Evolutionary conservation across 2,113 vertebrate species (phyloP).

Genomic region (Drymodes brunneopygia): DNA sequence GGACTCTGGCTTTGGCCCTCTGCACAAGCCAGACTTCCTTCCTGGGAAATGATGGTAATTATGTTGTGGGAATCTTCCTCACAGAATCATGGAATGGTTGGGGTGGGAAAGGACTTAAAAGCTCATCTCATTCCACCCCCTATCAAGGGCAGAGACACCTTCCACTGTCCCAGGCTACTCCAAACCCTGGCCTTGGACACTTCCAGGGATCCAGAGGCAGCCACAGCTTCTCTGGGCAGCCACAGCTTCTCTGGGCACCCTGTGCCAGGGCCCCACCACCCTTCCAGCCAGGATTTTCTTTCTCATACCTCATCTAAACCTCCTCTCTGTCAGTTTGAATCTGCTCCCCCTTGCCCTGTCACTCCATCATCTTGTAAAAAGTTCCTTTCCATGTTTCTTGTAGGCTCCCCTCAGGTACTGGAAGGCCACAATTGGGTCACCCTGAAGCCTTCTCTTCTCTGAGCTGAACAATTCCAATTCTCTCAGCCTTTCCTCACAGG

Average conservation of each 20-base stretch:
- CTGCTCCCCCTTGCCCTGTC: not conserved
- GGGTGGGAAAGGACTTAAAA: not conserved
- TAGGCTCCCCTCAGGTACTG: not conserved
- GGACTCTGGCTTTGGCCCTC: not conserved
- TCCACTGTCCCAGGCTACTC: not conserved
- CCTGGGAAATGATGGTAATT: not conserved
- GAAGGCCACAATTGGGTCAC: not conserved
- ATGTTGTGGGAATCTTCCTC: not conserved
- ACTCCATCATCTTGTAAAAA: not conserved
- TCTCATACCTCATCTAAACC: not conserved
- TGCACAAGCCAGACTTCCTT: not conserved
- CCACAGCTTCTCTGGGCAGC: not conserved
- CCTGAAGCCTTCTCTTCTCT: not conserved
- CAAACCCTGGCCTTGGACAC: not conserved
- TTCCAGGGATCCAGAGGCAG: not conserved
- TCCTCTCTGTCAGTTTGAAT: not conserved
- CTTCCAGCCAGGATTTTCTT: not conserved
- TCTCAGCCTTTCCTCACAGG: not conserved
- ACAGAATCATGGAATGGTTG: not conserved
- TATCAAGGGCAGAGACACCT: not conserved
- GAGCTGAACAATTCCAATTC: not conserved
- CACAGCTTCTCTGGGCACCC: not conserved
- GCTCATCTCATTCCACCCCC: rapidly evolving
- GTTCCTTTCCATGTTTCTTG: not conserved
- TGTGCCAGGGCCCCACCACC: rapidly evolving